Evolutionary conservation across 2,797 vertebrate genomes (phyloP), one percentile per base, ranked within the genome.

Genomic region (Dendrocincla tyrannina): DNA sequence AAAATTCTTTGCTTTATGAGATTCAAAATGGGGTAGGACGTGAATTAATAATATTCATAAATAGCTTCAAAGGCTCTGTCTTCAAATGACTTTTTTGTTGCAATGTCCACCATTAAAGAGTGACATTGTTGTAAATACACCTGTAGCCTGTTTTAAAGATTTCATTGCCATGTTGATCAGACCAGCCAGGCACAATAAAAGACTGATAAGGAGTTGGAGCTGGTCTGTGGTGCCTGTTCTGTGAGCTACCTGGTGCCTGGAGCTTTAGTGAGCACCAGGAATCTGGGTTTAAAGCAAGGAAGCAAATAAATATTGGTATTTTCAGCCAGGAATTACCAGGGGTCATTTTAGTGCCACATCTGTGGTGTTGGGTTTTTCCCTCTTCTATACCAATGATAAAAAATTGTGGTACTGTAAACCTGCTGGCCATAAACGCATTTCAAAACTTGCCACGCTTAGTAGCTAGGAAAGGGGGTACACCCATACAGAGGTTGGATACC

Each of bases 371-470:
- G 1, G 1, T 24, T 20, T 58, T 24, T 13, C 23, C 13, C 13
- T 17, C 3, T 33, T 66, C 66, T 20, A 4, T 81, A 25, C 14
- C 3, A 56, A 0, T 37, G 25, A 16, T 72, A 1, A 75, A 37
- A 2, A 55, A 8, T 11, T 75, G 14, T 74, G 42, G n/a, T 27
- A 2, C 22, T 81, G 6, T 47, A 78, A 73, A 86, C 9, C 27
- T 64, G 10, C 42, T 72, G 50, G 18, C n/a, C 6, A 1, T 52
- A 68, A 74, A 35, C 22, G 12, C 13, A 44, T 68, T 69, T 81
- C 32, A 55, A 42, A 59, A 8, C 8, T 5, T 13, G 24, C 2
- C 13, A 12, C 1, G 0, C 19, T 60, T 59, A 3, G 2, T 44
- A 23, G 11, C 32, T 37, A 15, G 52, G 25, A 35, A 32, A 13